These are phyloP conservation scores for Melanotaenia trifasciata DNA, from an alignment of 2,797 vertebrate genomes.

Conservation along the genomic window DNA sequence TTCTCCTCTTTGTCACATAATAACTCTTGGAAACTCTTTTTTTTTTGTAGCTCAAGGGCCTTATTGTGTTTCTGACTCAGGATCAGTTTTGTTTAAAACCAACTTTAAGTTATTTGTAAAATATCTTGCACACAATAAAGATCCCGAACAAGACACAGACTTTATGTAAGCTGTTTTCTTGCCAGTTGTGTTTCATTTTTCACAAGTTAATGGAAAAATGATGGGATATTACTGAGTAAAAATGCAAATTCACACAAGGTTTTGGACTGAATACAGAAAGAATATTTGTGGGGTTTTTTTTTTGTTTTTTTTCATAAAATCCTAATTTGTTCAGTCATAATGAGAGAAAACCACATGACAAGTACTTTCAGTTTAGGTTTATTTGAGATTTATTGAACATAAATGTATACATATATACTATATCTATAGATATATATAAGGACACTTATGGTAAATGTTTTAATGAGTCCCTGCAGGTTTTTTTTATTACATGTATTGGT, in stretches of 20 bases:
- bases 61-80: neutral
- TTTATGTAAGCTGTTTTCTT: too few species aligned
- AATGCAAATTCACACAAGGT: neutral
- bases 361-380: neutral
- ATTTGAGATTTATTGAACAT: neutral
- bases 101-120: too few species aligned
- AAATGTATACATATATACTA: too few species aligned
- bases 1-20: too few species aligned
- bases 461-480: neutral
- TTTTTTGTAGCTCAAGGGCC: neutral
- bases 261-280: neutral
- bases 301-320: neutral
- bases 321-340: neutral
- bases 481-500: conserved; percentile 1
- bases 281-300: neutral
- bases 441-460: neutral
- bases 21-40: too few species aligned
- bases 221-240: neutral
- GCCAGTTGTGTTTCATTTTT: neutral
- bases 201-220: neutral
- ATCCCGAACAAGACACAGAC: too few species aligned
- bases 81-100: neutral
- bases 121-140: too few species aligned
- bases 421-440: neutral
- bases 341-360: neutral